phyloP scores from a whole-genome alignment of 2,113 vertebrate genomes.

The Tamias sibiricus region DNA sequence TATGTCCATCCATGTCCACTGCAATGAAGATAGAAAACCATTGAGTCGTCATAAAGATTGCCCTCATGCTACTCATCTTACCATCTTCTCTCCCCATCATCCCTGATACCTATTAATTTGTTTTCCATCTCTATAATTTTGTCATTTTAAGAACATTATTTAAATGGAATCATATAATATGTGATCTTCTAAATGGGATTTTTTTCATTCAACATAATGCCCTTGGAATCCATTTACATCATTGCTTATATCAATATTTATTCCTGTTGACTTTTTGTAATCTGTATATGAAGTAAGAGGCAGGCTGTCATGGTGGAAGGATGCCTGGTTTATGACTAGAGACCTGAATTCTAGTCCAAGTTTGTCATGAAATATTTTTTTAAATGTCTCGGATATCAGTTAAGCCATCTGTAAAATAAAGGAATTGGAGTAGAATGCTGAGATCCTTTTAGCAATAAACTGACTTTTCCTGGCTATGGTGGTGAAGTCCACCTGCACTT shows the following conservation, averaged over 20 bases:
- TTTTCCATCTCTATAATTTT: constrained; percentile 1
- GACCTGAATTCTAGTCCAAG: background rate
- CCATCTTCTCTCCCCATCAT: background rate
- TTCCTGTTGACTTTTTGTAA: background rate
- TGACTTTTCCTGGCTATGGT: background rate
- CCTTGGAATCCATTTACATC: background rate
- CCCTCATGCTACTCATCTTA: background rate
- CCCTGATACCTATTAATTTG: background rate
- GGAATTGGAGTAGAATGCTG: background rate
- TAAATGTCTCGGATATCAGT: background rate
- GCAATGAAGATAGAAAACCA: background rate
- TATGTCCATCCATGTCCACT: background rate
- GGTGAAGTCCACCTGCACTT: background rate
- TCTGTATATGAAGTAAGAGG: background rate
- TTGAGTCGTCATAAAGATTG: background rate
- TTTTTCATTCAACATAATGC: background rate
- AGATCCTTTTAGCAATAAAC: background rate
- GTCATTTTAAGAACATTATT: constrained; percentile 12
- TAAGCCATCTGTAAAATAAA: constrained; percentile 14
- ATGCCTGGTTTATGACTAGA: background rate
- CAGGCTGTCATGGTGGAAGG: background rate
- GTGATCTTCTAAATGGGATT: background rate
- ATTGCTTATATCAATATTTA: background rate
- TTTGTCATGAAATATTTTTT: background rate
- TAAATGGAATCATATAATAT: background rate